Evolutionary conservation across 2,113 vertebrate species (phyloP).

Genomic region (Pimephales promelas): DNA sequence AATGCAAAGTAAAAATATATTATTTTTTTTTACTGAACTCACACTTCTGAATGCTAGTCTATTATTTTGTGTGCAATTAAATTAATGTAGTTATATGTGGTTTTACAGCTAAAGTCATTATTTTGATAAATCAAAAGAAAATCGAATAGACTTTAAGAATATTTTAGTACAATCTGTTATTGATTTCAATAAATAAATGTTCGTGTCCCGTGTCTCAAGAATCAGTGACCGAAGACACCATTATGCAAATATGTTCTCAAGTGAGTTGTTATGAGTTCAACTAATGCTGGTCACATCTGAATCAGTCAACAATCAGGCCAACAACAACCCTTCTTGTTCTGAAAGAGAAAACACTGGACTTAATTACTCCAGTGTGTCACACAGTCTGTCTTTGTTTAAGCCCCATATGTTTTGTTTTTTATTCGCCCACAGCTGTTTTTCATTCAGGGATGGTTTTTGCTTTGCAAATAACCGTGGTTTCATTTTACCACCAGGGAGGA

Average conservation of each 20-base stretch:
- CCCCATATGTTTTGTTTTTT: neutral
- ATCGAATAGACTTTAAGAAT: neutral
- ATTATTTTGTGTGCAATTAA: too few species aligned
- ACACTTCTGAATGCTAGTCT: too few species aligned
- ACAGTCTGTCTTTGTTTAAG: slow-evolving; percentile 14
- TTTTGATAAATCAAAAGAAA: neutral
- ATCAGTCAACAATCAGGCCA: neutral
- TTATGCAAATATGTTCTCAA: neutral
- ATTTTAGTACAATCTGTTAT: neutral
- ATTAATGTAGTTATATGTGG: neutral
- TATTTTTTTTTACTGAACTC: too few species aligned
- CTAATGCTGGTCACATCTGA: neutral
- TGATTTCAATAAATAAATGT: neutral
- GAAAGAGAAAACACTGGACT: neutral
- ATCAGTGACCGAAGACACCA: neutral
- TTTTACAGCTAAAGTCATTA: neutral
- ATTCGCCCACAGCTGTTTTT: neutral
- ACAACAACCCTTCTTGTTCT: neutral
- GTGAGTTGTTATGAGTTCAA: neutral
- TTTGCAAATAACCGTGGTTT: slow-evolving; percentile 24
- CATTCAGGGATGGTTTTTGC: neutral
- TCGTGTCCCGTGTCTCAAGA: neutral
- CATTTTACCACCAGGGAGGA: neutral
- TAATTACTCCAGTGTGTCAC: slow-evolving; percentile 9
- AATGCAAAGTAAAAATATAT: too few species aligned